phyloP scores from a whole-genome alignment of 1,140 invertebrate species.

The Scylla paramamosain region DNA sequence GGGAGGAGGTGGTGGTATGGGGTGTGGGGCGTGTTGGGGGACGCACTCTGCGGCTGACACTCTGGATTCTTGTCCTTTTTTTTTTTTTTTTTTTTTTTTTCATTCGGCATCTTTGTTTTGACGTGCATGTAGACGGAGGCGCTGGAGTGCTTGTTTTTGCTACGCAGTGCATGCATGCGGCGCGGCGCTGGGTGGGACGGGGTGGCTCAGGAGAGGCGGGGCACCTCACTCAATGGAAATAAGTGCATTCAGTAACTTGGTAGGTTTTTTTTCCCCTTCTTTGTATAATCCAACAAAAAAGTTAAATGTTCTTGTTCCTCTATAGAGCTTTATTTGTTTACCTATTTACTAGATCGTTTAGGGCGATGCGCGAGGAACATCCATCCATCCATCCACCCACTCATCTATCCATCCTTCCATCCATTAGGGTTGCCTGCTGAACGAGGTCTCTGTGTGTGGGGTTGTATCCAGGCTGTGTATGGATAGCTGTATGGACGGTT shows the following conservation, averaged over 20 bases:
- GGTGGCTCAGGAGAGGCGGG: background rate
- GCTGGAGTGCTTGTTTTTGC: background rate
- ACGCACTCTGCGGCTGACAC: background rate
- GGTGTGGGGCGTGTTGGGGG: background rate
- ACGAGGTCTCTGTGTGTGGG: too few relatives aligned
- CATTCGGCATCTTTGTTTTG: background rate
- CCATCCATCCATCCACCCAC: too few relatives aligned
- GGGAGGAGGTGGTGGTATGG: background rate
- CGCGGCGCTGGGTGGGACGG: background rate
- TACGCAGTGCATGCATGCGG: background rate
- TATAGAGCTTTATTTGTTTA: too few relatives aligned
- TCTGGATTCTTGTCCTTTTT: slow-evolving; percentile 21
- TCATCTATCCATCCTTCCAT: too few relatives aligned
- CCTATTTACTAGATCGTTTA: too few relatives aligned
- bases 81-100: background rate
- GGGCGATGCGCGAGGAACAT: too few relatives aligned
- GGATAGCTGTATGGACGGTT: too few relatives aligned
- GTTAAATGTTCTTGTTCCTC: too few relatives aligned
- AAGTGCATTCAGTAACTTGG: background rate
- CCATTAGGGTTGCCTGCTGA: too few relatives aligned
- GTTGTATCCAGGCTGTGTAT: too few relatives aligned
- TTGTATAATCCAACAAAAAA: background rate
- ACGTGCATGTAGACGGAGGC: slow-evolving; percentile 1
- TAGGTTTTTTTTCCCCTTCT: background rate
- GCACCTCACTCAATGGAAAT: background rate